Conservation (phyloP, 2,888 invertebrate genomes). For the Diloba caeruleocephala region DNA sequence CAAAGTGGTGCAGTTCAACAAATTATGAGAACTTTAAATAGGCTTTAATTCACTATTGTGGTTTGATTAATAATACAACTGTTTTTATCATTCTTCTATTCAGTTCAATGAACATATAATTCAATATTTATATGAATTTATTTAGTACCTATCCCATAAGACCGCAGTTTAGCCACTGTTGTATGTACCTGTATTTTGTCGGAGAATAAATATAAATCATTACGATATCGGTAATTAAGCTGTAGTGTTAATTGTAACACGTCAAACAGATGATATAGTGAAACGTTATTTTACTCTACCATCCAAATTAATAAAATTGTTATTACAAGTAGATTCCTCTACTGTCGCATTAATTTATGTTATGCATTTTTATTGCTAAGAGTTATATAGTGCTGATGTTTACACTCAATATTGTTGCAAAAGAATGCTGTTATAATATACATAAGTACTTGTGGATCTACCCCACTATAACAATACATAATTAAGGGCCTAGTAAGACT, state of each 20-base stretch:
- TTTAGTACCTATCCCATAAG: background rate
- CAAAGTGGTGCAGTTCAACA: slow-evolving; percentile 6
- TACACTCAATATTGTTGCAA: slow-evolving; percentile 20
- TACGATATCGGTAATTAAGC: slow-evolving; percentile 17
- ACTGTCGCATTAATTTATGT: slow-evolving; percentile 13
- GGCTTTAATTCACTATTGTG: no score
- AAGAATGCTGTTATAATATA: slow-evolving; percentile 11
- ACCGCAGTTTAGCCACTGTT: background rate
- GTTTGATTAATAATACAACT: no score
- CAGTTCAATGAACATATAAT: slow-evolving; percentile 3
- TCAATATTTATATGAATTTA: background rate
- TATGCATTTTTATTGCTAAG: slow-evolving; percentile 30
- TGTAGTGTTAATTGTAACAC: slow-evolving; percentile 28
- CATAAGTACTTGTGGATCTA: no score
- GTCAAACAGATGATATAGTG: slow-evolving; percentile 13
- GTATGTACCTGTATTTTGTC: background rate
- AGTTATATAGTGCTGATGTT: slow-evolving; percentile 18
- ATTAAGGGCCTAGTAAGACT: no score
- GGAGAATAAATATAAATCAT: background rate
- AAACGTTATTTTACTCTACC: background rate
- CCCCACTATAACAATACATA: no score
- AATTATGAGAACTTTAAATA: no score
- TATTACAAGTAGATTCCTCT: background rate
- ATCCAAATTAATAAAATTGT: slow-evolving; percentile 8
- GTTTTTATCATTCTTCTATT: background rate